Conservation (phyloP, 1,140 invertebrate species). For the Apis dorsata region DNA sequence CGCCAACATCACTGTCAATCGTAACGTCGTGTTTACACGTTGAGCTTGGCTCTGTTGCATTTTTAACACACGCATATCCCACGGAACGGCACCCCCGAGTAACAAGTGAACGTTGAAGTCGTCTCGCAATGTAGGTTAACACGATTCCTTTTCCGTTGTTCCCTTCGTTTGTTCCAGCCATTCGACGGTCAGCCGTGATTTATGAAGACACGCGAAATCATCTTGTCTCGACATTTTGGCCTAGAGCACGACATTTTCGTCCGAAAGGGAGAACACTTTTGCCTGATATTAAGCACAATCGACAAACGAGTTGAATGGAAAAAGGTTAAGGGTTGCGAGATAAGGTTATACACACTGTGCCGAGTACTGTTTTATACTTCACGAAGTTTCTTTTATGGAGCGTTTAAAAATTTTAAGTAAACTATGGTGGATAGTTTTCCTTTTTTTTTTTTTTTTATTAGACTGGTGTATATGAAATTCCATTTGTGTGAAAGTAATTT, state of each 20-base stretch:
- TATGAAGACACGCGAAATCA: constrained; percentile 8
- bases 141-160: constrained; percentile 7
- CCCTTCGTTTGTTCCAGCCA: background rate
- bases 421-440: too few species aligned
- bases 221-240: constrained; percentile 2
- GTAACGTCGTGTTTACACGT: background rate
- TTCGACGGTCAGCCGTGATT: constrained; percentile 16
- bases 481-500: too few species aligned
- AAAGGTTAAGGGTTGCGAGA: background rate
- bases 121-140: constrained; percentile 30
- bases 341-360: too few species aligned
- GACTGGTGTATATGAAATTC: too few species aligned
- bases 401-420: too few species aligned
- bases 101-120: constrained; percentile 8
- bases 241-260: background rate
- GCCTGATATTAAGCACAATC: background rate
- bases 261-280: background rate
- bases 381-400: too few species aligned
- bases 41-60: background rate
- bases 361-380: too few species aligned
- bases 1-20: background rate
- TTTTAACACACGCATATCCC: constrained; percentile 14
- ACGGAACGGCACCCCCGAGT: background rate
- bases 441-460: too few species aligned
- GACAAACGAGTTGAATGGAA: background rate